Percentiles rank a stretch among this genome's conserved stretches.
These are phyloP conservation scores for Etheostoma perlongum DNA, from an alignment of 2,797 vertebrate species.

Conservation along the genomic window DNA sequence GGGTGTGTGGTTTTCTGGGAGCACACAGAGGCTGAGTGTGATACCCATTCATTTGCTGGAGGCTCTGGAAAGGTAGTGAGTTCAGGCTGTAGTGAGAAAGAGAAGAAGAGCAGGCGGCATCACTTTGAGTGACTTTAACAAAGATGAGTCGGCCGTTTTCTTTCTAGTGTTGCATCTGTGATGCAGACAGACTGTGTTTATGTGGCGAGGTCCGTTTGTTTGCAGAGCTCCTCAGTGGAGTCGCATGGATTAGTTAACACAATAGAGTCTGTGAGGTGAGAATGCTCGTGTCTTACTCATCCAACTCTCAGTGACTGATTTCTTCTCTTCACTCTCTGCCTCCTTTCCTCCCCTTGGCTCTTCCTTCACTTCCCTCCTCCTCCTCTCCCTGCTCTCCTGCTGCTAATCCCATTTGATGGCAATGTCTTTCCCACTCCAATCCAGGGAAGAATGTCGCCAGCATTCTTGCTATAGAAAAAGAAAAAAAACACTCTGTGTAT, in stretches of 20 bases:
- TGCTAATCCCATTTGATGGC: constrained; percentile 87
- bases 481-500: constrained; percentile 32
- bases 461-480: constrained; percentile 75
- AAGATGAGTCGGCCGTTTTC: constrained; percentile 28
- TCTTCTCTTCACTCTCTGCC: constrained; percentile 40
- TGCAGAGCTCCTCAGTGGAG: constrained; percentile 60
- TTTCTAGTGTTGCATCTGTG: constrained; percentile 9
- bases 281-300: constrained; percentile 41
- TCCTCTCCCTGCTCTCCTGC: constrained; percentile 68
- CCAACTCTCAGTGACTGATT: constrained; percentile 41
- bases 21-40: constrained; percentile 30
- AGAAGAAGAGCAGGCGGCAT: constrained; percentile 9
- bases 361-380: constrained; percentile 36
- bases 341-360: constrained; percentile 15
- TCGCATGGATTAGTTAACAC: constrained; percentile 74
- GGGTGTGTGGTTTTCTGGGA: constrained; percentile 49
- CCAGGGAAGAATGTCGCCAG: constrained; percentile 80
- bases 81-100: constrained; percentile 7
- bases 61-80: constrained; percentile 45
- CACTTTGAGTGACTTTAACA: constrained; percentile 9
- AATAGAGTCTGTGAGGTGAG: constrained; percentile 61
- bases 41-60: constrained; percentile 66
- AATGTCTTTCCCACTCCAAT: constrained; percentile 81
- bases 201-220: constrained; percentile 47
- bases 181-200: constrained; percentile 24